These are phyloP conservation scores for Heliothis subflexa DNA, from an alignment of 1,140 invertebrate species.

Conservation along the genomic window DNA sequence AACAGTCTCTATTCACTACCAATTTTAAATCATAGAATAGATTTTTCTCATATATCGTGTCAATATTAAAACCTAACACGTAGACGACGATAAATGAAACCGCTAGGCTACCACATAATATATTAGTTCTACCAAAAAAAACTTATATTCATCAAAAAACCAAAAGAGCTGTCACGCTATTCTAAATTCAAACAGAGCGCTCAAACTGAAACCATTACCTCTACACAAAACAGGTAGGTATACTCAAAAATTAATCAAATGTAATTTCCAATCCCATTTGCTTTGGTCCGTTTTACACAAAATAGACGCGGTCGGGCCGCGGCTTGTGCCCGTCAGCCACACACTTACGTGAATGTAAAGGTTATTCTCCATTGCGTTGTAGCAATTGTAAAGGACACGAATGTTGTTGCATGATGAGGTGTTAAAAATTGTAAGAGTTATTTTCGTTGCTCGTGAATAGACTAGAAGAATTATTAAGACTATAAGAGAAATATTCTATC, in stretches of 20 bases:
- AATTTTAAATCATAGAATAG: too few relatives aligned
- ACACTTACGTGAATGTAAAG: conserved; percentile 38
- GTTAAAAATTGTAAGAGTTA: neutral
- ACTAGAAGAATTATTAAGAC: neutral
- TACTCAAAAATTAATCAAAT: conserved; percentile 40
- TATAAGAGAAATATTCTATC: neutral
- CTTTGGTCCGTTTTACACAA: conserved; percentile 24
- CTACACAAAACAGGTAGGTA: conserved; percentile 6
- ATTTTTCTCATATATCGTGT: too few relatives aligned
- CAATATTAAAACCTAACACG: too few relatives aligned
- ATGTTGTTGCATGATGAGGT: neutral
- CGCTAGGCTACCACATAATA: too few relatives aligned
- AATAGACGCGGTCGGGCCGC: conserved; percentile 40
- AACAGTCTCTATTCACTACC: too few relatives aligned
- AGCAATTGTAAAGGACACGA: too few relatives aligned
- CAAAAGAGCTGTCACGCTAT: neutral
- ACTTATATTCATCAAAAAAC: too few relatives aligned
- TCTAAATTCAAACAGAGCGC: neutral
- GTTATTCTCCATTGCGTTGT: neutral
- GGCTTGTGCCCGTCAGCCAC: conserved; percentile 57
- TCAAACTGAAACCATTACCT: neutral
- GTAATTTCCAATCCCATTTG: conserved; percentile 47
- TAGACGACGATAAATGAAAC: too few relatives aligned
- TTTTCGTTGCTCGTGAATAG: too few relatives aligned
- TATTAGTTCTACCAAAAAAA: too few relatives aligned